Evolutionary conservation across 1,140 invertebrate genomes (phyloP), one percentile per base, ranked within the genome.

Genomic region (Amyelois transitella): DNA sequence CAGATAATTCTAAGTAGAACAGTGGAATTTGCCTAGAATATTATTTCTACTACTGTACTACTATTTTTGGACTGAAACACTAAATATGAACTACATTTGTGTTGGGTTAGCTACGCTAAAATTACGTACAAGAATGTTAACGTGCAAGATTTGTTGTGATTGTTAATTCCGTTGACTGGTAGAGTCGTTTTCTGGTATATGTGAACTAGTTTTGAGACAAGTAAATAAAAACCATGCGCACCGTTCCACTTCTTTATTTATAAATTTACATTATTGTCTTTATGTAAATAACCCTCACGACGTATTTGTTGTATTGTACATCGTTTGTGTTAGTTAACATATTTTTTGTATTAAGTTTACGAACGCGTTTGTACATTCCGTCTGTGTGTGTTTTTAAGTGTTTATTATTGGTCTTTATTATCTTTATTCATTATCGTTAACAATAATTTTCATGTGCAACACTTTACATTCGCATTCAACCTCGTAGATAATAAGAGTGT

Each of bases 401-500:
- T 48, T 48, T 14, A 20, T 48, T 20, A 18, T 20, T 20, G 3
- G 1, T 48, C n/a, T 43, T 3, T 17, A 18, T 45, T 45, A 19
- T 21, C 45, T 21, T 48, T 48, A 45, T 19, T 21, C 43, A 20
- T 48, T 38, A 38, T 14, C 21, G 21, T 48, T 6, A 48, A 38
- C 32, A 38, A 48, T 48, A 19, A 21, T 48, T n/a, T 48, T 48
- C 19, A 21, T 21, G 45, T 48, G 45, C 17, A 18, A 21, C 43
- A 45, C 43, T 18, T 48, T 48, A 21, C 45, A 21, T 19, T 48
- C 17, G 8, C 20, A 48, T 52, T 20, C 8, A 20, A 52, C 50
- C 18, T 24, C 14, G 14, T 32, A 62, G 58, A 69, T 65, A 67
- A 64, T 57, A 59, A 38, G 52, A 70, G 69, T 75, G 76, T 79